Evolutionary conservation across 2,797 vertebrate genomes (phyloP), one percentile per base, ranked within the genome.

Genomic region (Acanthopagrus latus): DNA sequence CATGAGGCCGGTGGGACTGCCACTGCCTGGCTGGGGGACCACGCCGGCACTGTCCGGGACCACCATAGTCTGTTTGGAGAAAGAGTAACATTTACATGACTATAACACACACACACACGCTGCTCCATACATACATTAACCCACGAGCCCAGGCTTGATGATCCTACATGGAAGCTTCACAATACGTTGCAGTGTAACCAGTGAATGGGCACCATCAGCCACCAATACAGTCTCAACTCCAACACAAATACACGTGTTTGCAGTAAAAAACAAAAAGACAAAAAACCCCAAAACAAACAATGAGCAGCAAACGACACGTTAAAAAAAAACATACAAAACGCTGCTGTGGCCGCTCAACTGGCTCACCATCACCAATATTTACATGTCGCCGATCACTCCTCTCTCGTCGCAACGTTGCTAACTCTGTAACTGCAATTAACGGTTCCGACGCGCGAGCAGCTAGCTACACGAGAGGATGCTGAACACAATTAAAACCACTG

Each of bases 41-140:
- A 94, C 78, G 29, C 90, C 91, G 67, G 93, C 89, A 1, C 91
- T 96, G 76, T 96, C 96, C 29, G 97, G 97, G 84, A 97, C 96
- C 76, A 98, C 97, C 97, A 98, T 98, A 1, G 62, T 86, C 92
- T 93, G 71, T 38, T n/a, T 44, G 23, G 7, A 71, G 25, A 18
- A 23, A 50, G 11, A 62, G 46, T 3, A 17, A 2, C 4, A 74
- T 66, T 21, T 50, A 58, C 6, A 58, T 9, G 4, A 21, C 18
- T 6, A 51, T 11, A 76, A 33, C 46, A 64, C 21, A 51, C 2
- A 33, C 14, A 59, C 46, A 64, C 21, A 51, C 5, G 21, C 27
- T 11, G 14, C 14, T 43, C 20, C 29, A 51, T 41, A 23, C 2
- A 59, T 11, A 33, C 2, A 59, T 11, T 0, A 21, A 43, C 17